Conservation (phyloP, 2,888 invertebrate species). For the Cephus nigrinus region DNA sequence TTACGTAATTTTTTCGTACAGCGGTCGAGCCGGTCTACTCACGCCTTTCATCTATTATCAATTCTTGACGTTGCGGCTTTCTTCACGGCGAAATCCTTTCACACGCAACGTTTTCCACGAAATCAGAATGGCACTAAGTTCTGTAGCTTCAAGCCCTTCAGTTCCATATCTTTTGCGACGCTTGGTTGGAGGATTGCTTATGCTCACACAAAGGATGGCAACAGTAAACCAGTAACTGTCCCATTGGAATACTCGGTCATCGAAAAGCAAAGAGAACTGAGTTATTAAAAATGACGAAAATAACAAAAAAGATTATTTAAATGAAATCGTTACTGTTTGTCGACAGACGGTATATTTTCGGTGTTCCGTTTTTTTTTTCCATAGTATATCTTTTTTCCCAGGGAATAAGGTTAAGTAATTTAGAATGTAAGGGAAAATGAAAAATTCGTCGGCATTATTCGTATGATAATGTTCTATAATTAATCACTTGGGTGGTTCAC, state of each 20-base stretch:
- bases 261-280: not conserved
- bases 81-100: constrained; percentile 95
- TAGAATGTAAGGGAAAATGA: not conserved
- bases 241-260: not conserved
- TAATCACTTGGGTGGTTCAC: not conserved
- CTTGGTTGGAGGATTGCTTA: constrained; percentile 73
- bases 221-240: constrained; percentile 64
- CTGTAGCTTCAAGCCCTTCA: constrained; percentile 74
- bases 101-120: constrained; percentile 94
- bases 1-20: constrained; percentile 64
- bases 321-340: not conserved
- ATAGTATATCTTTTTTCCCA: not conserved
- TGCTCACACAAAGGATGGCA: constrained; percentile 81
- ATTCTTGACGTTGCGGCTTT: constrained; percentile 91
- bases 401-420: not conserved
- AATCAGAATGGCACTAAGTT: constrained; percentile 79
- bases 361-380: not conserved
- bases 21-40: constrained; percentile 89
- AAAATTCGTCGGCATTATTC: not conserved
- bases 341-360: not conserved
- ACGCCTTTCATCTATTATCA: constrained; percentile 98
- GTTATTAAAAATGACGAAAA: not conserved
- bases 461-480: not conserved
- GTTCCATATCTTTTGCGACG: constrained; percentile 77
- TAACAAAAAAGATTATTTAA: not conserved